Evolutionary conservation across 2,113 vertebrate genomes (phyloP).

Genomic region (Suncus etruscus): DNA sequence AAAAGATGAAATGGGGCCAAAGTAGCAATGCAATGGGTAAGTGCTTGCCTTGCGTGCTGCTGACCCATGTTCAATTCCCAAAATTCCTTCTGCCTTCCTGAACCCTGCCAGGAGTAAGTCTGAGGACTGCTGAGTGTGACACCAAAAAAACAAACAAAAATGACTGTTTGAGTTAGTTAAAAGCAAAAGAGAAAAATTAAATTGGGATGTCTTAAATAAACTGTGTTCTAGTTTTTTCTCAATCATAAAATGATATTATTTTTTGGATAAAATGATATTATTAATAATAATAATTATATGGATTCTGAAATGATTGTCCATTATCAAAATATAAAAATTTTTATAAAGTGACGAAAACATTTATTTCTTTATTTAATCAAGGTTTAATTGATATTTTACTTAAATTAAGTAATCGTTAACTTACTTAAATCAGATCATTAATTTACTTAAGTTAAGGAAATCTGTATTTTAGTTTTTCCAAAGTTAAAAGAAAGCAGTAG

Average conservation of each 20-base stretch:
- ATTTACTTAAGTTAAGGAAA: no score
- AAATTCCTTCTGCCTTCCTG: no score
- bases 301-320: constrained; percentile 34
- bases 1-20: neutral
- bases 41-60: no score
- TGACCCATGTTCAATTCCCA: no score
- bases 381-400: no score
- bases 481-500: neutral
- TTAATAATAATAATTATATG: neutral
- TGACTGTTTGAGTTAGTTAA: constrained; percentile 33
- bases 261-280: constrained; percentile 36
- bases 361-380: constrained; percentile 58
- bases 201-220: constrained; percentile 28
- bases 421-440: no score
- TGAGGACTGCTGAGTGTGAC: no score
- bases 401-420: constrained; percentile 39
- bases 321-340: constrained; percentile 63
- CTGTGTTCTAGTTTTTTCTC: constrained; percentile 44
- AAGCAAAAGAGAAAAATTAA: constrained; percentile 53
- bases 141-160: neutral
- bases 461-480: constrained; percentile 29
- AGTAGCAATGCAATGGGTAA: no score
- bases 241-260: constrained; percentile 11
- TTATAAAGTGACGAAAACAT: constrained; percentile 55
- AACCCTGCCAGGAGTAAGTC: no score